These are phyloP conservation scores for Alauda arvensis DNA, from an alignment of 2,797 vertebrate species.

Conservation along the genomic window DNA sequence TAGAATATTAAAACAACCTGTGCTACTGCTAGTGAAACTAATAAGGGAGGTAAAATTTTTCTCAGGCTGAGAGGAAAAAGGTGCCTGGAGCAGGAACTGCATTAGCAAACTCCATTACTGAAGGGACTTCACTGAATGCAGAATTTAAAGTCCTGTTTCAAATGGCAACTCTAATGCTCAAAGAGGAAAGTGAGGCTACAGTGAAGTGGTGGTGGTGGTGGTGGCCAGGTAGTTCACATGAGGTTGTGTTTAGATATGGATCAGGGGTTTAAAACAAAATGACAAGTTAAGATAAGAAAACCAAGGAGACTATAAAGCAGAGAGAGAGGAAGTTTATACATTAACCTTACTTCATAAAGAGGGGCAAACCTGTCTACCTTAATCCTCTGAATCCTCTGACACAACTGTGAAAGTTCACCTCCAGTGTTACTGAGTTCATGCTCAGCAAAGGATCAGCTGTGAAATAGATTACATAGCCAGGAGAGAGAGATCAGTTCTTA, in stretches of 20 bases:
- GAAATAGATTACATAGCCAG: conserved; percentile 16
- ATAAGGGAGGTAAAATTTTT: conserved; percentile 35
- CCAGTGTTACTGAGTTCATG: not conserved
- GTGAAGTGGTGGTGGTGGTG: not conserved
- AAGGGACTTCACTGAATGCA: not conserved
- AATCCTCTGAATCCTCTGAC: not conserved
- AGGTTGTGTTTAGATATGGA: conserved; percentile 33
- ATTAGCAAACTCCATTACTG: not conserved
- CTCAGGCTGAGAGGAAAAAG: conserved; percentile 10
- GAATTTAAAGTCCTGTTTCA: not conserved
- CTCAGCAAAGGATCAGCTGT: conserved; percentile 8
- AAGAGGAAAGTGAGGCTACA: not conserved
- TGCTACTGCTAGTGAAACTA: conserved; percentile 55
- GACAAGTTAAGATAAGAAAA: conserved; percentile 41
- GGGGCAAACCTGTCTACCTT: not conserved
- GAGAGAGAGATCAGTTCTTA: not conserved
- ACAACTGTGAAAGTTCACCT: conserved; percentile 8
- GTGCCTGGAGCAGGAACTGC: conserved; percentile 18
- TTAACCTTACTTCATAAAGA: not conserved
- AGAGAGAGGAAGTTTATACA: conserved; percentile 1
- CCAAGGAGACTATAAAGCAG: not conserved
- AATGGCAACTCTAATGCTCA: not conserved
- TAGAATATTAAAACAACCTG: conserved; percentile 57
- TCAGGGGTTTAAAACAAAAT: conserved; percentile 20
- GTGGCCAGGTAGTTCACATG: not conserved